Evolutionary conservation across 1,140 invertebrate genomes (phyloP).

Genomic region (Microplitis mediator): DNA sequence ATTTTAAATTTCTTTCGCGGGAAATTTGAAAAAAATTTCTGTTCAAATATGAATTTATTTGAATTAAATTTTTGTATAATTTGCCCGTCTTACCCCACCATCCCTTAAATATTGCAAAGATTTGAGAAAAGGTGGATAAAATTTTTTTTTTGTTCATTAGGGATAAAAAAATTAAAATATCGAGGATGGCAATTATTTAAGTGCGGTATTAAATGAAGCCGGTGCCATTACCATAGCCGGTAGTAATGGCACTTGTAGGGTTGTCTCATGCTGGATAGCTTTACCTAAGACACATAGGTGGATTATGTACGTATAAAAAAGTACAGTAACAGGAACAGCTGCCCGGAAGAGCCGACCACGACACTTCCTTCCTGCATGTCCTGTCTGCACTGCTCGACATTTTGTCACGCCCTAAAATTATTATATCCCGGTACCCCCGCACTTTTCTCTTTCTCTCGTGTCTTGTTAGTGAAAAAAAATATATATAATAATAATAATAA

Average conservation of each 20-base stretch:
- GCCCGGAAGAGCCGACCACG: conserved; percentile 61
- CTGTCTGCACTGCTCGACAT: conserved; percentile 31
- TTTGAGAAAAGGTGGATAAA: too few species aligned
- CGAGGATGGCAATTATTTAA: conserved; percentile 37
- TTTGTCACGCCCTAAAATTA: conserved; percentile 26
- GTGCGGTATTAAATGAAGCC: conserved; percentile 50
- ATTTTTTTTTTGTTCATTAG: background rate
- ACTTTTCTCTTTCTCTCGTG: background rate
- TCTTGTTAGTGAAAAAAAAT: too few species aligned
- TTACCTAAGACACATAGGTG: conserved; percentile 47
- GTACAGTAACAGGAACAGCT: conserved; percentile 48
- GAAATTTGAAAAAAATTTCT: too few species aligned
- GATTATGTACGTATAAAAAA: background rate
- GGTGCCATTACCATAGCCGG: conserved; percentile 25
- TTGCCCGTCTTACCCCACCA: too few species aligned
- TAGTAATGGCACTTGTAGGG: conserved; percentile 59
- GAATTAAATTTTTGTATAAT: too few species aligned
- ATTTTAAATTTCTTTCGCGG: too few species aligned
- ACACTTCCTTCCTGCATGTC: conserved; percentile 61
- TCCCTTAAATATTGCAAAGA: too few species aligned
- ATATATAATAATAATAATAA: too few species aligned
- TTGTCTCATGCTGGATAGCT: conserved; percentile 60
- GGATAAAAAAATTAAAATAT: background rate
- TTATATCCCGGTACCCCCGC: background rate
- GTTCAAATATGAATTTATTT: too few species aligned